These are phyloP conservation scores for Argyrosomus regius DNA, from an alignment of 2,797 vertebrate species.

Conservation along the genomic window DNA sequence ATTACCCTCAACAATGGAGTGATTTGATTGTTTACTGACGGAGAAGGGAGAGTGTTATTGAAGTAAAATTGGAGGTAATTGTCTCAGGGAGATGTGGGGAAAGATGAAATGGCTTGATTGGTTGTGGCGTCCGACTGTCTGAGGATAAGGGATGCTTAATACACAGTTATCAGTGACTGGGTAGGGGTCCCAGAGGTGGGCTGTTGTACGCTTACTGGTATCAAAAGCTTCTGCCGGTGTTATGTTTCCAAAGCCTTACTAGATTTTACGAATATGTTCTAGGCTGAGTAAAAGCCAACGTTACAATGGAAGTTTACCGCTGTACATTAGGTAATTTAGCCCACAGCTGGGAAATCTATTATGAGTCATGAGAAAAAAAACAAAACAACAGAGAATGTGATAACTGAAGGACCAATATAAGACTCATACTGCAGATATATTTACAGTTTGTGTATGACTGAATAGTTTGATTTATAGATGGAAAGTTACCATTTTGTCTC, in stretches of 20 bases:
- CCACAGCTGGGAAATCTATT: background rate
- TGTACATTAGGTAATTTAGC: background rate
- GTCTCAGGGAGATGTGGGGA: conserved; percentile 77
- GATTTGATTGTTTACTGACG: conserved; percentile 83
- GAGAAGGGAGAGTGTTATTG: conserved; percentile 78
- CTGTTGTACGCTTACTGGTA: conserved; percentile 24
- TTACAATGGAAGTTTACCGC: background rate
- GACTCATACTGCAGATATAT: background rate
- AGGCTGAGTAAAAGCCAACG: conserved; percentile 17
- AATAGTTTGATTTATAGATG: background rate
- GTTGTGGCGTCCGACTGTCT: conserved; percentile 57
- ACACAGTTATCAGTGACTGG: conserved; percentile 53
- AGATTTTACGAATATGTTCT: background rate
- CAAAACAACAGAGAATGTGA: background rate
- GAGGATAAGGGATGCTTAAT: conserved; percentile 64
- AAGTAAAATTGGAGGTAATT: conserved; percentile 83
- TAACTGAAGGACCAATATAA: background rate
- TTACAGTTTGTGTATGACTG: background rate
- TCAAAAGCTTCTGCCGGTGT: conserved; percentile 31
- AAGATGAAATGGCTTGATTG: conserved; percentile 73
- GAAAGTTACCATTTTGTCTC: background rate
- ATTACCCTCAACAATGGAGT: conserved; percentile 81
- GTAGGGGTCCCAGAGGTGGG: conserved; percentile 45
- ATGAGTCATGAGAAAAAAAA: background rate
- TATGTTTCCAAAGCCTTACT: conserved; percentile 8